Percentiles rank a stretch among this genome's conserved stretches.
Evolutionary conservation across 2,797 vertebrate genomes (phyloP).

Genomic region (Vireo griseus): DNA sequence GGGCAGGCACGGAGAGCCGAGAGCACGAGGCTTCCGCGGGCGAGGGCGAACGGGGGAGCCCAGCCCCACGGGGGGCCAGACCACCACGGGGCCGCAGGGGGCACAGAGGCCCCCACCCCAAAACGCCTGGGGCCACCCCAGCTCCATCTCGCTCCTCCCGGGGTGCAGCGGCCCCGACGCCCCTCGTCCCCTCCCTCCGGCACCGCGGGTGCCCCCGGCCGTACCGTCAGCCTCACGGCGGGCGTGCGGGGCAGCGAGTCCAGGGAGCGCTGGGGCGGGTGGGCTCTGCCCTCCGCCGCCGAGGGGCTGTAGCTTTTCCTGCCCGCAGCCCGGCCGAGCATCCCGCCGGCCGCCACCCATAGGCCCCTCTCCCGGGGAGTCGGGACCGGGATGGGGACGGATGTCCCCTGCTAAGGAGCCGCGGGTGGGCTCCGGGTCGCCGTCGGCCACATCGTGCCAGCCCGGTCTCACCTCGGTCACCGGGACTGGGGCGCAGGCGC

Average conservation of each 20-base stretch:
- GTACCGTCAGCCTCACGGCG: constrained; percentile 80
- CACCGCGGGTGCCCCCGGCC: background rate
- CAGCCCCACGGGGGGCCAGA: background rate
- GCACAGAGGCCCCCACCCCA: background rate
- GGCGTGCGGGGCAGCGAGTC: constrained; percentile 77
- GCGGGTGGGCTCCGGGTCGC: background rate
- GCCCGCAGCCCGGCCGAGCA: constrained; percentile 72
- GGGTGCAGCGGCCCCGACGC: background rate
- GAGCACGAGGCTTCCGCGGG: background rate
- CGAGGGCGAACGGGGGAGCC: background rate
- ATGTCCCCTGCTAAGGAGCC: background rate
- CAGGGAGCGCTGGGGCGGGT: constrained; percentile 60
- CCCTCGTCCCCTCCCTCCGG: background rate
- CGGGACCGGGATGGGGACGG: background rate
- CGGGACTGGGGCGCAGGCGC: constrained; percentile 29
- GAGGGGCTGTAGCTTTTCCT: constrained; percentile 82
- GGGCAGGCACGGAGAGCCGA: fast-evolving
- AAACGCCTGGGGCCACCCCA: background rate
- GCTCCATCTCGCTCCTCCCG: fast-evolving
- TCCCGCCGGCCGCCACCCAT: constrained; percentile 39
- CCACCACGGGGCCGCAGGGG: background rate
- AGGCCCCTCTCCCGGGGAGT: background rate
- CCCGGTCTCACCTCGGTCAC: background rate
- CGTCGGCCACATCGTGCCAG: background rate
- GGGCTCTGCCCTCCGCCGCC: constrained; percentile 68